These are phyloP conservation scores for Popillia japonica DNA, from an alignment of 1,140 invertebrate genomes.

Conservation along the genomic window DNA sequence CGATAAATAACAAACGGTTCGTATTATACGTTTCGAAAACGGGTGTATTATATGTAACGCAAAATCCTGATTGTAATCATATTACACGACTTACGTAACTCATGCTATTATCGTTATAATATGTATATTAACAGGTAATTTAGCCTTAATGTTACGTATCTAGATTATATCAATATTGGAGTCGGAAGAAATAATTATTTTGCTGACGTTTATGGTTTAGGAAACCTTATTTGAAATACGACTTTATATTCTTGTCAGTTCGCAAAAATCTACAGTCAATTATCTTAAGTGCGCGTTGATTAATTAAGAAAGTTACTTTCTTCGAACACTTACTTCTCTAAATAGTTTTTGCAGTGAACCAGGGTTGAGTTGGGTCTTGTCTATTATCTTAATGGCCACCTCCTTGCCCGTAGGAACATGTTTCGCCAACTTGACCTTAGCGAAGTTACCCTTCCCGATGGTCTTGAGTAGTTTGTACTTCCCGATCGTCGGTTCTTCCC, in stretches of 20 bases:
- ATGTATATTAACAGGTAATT: conserved; percentile 7
- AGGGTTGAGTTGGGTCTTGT: conserved; percentile 99
- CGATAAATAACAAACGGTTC: conserved; percentile 13
- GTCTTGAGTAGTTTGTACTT: conserved; percentile 99
- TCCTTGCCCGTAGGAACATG: conserved; percentile 99
- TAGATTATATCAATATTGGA: not conserved
- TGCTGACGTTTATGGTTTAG: no score
- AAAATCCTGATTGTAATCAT: conserved; percentile 2
- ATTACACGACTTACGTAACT: conserved; percentile 24
- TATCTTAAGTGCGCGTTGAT: not conserved
- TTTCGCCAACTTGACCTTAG: conserved; percentile 99
- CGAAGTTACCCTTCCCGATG: conserved; percentile 99
- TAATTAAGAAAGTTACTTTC: not conserved
- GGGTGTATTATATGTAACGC: not conserved
- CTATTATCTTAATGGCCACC: conserved; percentile 99
- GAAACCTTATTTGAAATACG: no score
- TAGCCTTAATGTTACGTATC: not conserved
- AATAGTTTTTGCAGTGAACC: conserved; percentile 93
- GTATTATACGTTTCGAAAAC: conserved; percentile 8
- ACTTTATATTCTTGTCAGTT: no score
- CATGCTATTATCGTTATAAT: not conserved
- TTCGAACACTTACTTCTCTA: conserved; percentile 66
- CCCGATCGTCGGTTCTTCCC: conserved; percentile 95
- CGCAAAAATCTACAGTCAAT: not conserved
- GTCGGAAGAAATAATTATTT: no score